Conservation (phyloP, 1,140 invertebrate species). For the Drosophila teissieri region DNA sequence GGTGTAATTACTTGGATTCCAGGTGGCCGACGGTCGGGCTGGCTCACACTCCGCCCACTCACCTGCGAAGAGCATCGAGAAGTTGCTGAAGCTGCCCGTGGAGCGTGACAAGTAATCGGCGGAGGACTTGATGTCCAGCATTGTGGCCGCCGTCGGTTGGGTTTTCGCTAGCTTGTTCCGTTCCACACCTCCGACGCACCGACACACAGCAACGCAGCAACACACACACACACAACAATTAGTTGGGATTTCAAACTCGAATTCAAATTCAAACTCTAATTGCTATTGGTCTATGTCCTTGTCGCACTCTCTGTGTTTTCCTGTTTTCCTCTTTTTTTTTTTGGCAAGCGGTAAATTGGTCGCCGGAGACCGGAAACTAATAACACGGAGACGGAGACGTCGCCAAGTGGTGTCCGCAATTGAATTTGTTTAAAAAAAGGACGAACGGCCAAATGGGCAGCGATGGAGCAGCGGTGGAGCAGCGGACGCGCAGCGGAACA, state of each 20-base stretch:
- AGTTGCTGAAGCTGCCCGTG: conserved; percentile 89
- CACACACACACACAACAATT: conserved; percentile 16
- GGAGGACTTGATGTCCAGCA: conserved; percentile 90
- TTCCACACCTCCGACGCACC: background rate
- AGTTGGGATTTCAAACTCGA: conserved; percentile 14
- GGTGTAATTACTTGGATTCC: conserved; percentile 76
- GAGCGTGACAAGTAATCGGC: conserved; percentile 89
- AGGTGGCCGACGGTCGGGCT: conserved; percentile 72
- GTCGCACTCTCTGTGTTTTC: conserved; percentile 4
- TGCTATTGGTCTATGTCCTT: conserved; percentile 23
- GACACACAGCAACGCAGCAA: too few relatives aligned
- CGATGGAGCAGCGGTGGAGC: background rate
- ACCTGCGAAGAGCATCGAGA: conserved; percentile 90
- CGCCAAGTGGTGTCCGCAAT: conserved; percentile 59
- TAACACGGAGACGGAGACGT: conserved; percentile 62
- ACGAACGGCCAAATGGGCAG: conserved; percentile 21
- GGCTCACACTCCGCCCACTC: conserved; percentile 84
- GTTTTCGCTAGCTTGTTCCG: conserved; percentile 5
- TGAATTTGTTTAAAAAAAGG: conserved; percentile 71
- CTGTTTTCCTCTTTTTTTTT: conserved; percentile 7
- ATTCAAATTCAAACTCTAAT: conserved; percentile 35
- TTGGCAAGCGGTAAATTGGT: conserved; percentile 66
- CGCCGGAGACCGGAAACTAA: conserved; percentile 73
- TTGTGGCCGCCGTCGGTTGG: conserved; percentile 77
- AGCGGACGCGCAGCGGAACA: conserved; percentile 50